phyloP scores from a whole-genome alignment of 2,888 invertebrate species.

The Myathropa florea region DNA sequence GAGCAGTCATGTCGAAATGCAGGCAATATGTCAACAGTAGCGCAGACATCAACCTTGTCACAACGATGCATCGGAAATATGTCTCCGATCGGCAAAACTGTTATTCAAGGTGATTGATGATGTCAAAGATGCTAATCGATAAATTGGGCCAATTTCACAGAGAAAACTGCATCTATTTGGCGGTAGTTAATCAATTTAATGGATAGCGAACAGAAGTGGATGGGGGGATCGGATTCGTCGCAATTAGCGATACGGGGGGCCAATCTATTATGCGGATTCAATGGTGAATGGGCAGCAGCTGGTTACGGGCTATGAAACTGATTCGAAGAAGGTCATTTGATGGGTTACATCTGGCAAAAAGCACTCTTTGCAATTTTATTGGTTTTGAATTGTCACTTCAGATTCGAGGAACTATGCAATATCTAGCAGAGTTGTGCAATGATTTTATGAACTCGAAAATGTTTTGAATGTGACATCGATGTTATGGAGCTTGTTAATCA shows the following conservation, averaged over 20 bases:
- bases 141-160: background rate
- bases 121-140: background rate
- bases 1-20: background rate
- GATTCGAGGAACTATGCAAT: background rate
- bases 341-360: background rate
- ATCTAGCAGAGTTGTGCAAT: background rate
- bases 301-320: background rate
- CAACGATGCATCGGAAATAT: background rate
- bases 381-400: background rate
- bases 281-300: background rate
- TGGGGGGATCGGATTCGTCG: background rate
- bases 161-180: background rate
- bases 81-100: background rate
- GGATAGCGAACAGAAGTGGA: too few species aligned
- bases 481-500: too few species aligned
- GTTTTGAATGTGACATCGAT: background rate
- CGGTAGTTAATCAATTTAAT: background rate
- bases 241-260: background rate
- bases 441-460: background rate
- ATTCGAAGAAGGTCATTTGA: background rate
- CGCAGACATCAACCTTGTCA: background rate
- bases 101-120: background rate
- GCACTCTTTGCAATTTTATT: background rate
- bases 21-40: background rate
- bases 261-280: background rate